Percentiles rank a stretch among this genome's conserved stretches.
Evolutionary conservation across 2,113 vertebrate genomes (phyloP).

Genomic region (Anas platyrhynchos): DNA sequence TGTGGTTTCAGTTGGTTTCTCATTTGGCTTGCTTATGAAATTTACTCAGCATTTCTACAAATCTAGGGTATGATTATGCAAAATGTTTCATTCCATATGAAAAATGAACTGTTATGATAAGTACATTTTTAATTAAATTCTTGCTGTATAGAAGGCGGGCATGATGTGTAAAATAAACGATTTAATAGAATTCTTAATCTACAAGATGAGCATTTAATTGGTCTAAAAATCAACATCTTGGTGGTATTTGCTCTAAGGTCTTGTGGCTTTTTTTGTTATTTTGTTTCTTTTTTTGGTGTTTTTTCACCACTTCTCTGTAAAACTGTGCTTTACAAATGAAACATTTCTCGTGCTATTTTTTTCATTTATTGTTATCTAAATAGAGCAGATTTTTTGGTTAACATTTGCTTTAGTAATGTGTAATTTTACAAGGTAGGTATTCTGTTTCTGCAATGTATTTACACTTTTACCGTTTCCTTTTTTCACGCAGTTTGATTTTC

Average conservation of each 20-base stretch:
- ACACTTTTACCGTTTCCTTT: background rate
- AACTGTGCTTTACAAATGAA: constrained; percentile 21
- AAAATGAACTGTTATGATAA: constrained; percentile 28
- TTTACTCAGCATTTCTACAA: constrained; percentile 31
- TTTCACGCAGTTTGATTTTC: background rate
- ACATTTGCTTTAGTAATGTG: background rate
- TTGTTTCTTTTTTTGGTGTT: background rate
- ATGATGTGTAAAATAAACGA: constrained; percentile 51
- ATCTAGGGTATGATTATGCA: constrained; percentile 43
- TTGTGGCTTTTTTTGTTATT: background rate
- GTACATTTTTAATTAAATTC: constrained; percentile 33
- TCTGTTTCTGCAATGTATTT: background rate
- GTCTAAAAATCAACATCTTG: constrained; percentile 13
- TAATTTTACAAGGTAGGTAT: constrained; percentile 43
- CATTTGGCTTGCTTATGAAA: constrained; percentile 41
- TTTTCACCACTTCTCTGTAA: background rate
- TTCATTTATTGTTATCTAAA: background rate
- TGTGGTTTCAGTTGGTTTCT: constrained; percentile 38
- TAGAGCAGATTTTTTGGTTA: background rate
- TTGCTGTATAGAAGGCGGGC: constrained; percentile 48
- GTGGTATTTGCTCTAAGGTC: background rate
- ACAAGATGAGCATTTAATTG: constrained; percentile 63
- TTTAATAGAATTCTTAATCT: constrained; percentile 64
- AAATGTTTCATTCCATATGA: constrained; percentile 34
- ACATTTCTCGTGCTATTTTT: background rate